Conservation (phyloP, 2,888 invertebrate species). For the Meloe dianella region DNA sequence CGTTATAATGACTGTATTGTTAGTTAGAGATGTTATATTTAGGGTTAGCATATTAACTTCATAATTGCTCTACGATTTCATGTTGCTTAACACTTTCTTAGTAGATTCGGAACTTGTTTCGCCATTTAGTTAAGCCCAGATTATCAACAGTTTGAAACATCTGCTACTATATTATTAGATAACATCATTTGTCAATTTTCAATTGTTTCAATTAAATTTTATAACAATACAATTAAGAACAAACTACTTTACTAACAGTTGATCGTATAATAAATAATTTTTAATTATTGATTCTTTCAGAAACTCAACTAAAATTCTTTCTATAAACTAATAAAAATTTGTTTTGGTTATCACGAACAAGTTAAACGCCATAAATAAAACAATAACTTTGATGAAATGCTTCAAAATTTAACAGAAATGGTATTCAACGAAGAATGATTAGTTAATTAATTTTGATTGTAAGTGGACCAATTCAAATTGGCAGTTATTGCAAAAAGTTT, state of each 20-base stretch:
- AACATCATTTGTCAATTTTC: neutral
- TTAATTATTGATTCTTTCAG: no score
- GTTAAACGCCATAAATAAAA: slow-evolving; percentile 3
- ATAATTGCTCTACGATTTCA: neutral
- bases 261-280: no score
- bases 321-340: neutral
- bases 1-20: neutral
- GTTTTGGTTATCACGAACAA: neutral
- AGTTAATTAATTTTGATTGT: neutral
- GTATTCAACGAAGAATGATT: neutral
- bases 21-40: neutral
- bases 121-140: neutral
- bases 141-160: slow-evolving; percentile 3
- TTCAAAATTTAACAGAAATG: neutral
- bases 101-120: neutral
- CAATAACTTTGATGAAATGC: neutral
- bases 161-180: neutral
- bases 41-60: neutral
- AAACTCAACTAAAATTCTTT: no score
- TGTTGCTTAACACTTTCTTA: slow-evolving; percentile 3
- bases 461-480: no score
- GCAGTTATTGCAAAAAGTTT: no score
- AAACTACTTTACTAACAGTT: no score
- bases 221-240: neutral
- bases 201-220: neutral